Evolutionary conservation across 2,797 vertebrate genomes (phyloP), one percentile per base, ranked within the genome.

Genomic region (Triplophysa yarkandensis): DNA sequence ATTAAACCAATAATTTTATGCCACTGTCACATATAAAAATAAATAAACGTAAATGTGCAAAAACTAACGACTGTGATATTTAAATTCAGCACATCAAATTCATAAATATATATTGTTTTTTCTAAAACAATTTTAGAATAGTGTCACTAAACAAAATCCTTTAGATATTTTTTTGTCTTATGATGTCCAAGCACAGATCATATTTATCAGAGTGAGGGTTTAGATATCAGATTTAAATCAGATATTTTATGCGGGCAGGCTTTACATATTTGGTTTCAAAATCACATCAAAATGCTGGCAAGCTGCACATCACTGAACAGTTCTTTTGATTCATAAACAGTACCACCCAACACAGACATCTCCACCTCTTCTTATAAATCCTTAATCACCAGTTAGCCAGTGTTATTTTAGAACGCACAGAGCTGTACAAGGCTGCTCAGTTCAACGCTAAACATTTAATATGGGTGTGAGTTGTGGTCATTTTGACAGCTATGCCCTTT

Each of bases 401-500:
- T 70, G 60, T 71, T 63, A 67, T 74, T 57, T 74, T 19, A 2
- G 25, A 36, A 54, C 34, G 71, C 65, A 65, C 32, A 39, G 39
- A 77, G 72, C 54, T 70, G 19, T 23, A 23, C n/a, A 32, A 25
- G 28, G 36, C 27, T 36, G 63, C 58, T 48, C n/a, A 67, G 67
- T 13, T 48, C 54, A 68, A 43, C 68, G 67, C 78, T 62, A 66
- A 70, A 83, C 77, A 79, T 69, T 83, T 81, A 86, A 86, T 81
- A 48, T 21, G 25, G n/a, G 67, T 60, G 71, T 77, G 83, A 85
- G 85, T 88, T 87, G 81, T 84, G 80, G 89, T 90, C 87, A 80
- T 85, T 75, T 83, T 77, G 82, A 78, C 50, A 68, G 64, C 44
- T 54, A 55, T 50, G 83, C 71, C 74, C 66, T 48, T 55, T 68